Conservation (phyloP, 2,113 vertebrate species). For the Malurus cyaneus region DNA sequence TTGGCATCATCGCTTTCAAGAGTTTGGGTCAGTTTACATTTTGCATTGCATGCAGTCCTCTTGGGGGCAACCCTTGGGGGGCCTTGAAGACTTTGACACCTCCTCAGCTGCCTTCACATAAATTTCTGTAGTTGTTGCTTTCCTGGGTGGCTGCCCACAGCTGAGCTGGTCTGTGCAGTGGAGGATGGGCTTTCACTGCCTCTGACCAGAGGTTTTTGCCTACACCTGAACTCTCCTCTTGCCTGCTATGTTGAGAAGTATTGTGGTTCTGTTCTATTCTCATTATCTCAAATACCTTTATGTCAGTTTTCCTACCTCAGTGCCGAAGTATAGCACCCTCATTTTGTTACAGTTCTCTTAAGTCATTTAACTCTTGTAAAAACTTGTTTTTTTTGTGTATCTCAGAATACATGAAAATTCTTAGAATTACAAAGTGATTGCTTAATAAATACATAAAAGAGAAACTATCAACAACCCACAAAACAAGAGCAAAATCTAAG, state of each 20-base stretch:
- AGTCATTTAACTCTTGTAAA: background rate
- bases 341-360: background rate
- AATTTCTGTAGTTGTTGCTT: background rate
- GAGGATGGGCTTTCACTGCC: background rate
- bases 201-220: background rate
- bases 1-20: background rate
- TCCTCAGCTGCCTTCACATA: rapidly evolving
- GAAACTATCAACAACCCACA: background rate
- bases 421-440: background rate
- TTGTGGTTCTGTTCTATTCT: background rate
- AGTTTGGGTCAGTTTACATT: background rate
- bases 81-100: background rate
- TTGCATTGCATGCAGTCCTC: background rate
- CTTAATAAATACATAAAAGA: background rate
- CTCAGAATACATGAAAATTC: background rate
- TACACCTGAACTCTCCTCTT: too few relatives aligned
- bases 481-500: background rate
- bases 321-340: background rate
- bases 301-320: background rate
- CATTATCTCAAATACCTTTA: background rate
- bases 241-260: background rate
- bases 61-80: background rate
- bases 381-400: background rate
- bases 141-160: too few relatives aligned
- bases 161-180: background rate